Base-by-base conservation (phyloP, 1,140 invertebrate species). In the Trichomalopsis sarcophagae region DNA sequence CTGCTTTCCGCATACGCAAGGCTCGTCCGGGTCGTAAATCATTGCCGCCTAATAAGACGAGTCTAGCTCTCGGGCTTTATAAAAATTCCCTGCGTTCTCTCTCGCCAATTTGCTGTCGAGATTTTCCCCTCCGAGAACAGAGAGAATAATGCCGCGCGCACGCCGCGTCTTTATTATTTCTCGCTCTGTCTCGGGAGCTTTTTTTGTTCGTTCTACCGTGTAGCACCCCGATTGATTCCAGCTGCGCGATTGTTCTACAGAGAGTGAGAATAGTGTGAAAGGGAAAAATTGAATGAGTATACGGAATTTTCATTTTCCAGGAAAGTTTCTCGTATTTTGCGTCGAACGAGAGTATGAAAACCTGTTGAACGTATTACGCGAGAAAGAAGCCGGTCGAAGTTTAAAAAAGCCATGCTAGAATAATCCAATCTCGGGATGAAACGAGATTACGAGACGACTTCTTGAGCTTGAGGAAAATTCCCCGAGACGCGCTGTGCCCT, bases 151-250 rank as follows among this genome's bases (percentile, higher is more conserved):
- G 78, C 44, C 27, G 62, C 47, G 17, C 30, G 36, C 71, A 50
- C 36, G 33, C 69, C 71, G n/a, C 36, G 66, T 78, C 79, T 85
- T 82, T 85, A 76, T 85, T 85, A 81, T 81, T 81, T 85, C 50
- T 81, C 79, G 36, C 11, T 85, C 40, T 77, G 36, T 66, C 30
- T 75, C 40, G 27, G 40, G 2, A 17, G 11, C n/a, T 62, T 62
- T 73, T 36, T 77, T 9, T 33, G 47, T 7, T 62, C 30, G 2
- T 13, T 66, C 79, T 50, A 36, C 23, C 10, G 40, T 55, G 33
- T 36, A 36, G 3, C 5, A 3, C 17, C 11, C 0, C 69, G 30
- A 76, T 23, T 36, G 47, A 50, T 50, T 50, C 13, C 47, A 50
- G 47, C 1, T 27, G 1, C 47, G 2, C 14, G 6, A 17, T 50